phyloP scores from a whole-genome alignment of 1,140 invertebrate species.

The Charaxes varanes region DNA sequence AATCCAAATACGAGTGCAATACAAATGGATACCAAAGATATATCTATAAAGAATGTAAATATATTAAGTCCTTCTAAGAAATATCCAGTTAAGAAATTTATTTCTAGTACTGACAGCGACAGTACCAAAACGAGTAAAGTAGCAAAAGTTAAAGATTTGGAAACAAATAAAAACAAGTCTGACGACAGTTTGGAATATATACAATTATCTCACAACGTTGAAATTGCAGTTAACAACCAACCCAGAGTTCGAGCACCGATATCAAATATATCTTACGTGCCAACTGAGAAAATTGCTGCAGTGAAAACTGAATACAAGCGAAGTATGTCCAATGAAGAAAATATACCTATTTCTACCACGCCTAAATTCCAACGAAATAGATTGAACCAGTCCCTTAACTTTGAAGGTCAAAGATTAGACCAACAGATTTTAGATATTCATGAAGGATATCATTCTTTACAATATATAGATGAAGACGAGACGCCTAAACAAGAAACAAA shows the following conservation, averaged over 20 bases:
- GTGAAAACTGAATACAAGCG: constrained; percentile 44
- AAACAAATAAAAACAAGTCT: constrained; percentile 60
- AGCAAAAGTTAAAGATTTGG: constrained; percentile 66
- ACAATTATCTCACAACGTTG: constrained; percentile 63
- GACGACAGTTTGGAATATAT: constrained; percentile 69
- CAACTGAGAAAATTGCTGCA: constrained; percentile 46
- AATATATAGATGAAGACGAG: constrained; percentile 64
- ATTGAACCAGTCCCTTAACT: constrained; percentile 68
- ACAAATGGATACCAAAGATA: constrained; percentile 61
- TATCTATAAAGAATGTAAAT: constrained; percentile 56
- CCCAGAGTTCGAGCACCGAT: constrained; percentile 68
- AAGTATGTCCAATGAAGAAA: constrained; percentile 56
- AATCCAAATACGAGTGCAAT: constrained; percentile 57
- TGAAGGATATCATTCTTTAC: constrained; percentile 64
- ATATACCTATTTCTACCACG: constrained; percentile 41
- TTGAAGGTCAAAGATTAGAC: constrained; percentile 61
- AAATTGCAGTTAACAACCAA: constrained; percentile 69
- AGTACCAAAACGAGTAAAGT: constrained; percentile 60
- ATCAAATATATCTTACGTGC: constrained; percentile 59
- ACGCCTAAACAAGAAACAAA: constrained; percentile 27
- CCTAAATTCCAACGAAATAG: constrained; percentile 69
- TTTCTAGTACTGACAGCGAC: constrained; percentile 53
- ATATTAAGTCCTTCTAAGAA: constrained; percentile 68
- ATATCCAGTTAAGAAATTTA: constrained; percentile 60
- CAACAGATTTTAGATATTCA: constrained; percentile 70